Conservation (phyloP, 1,140 invertebrate genomes). For the Hydropsyche tenuis region DNA sequence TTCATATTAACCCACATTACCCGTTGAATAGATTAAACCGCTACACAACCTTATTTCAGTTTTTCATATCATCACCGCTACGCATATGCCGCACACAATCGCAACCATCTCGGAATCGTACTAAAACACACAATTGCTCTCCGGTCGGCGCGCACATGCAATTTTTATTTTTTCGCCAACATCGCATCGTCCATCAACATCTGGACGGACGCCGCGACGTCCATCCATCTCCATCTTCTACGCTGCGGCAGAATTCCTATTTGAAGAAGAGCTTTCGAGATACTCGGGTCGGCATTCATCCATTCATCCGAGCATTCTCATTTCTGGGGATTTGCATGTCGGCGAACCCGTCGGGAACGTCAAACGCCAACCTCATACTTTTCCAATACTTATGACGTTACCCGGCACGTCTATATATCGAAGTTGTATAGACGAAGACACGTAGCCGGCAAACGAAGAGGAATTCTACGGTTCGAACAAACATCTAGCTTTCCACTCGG, state of each 20-base stretch:
- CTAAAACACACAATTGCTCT: no score
- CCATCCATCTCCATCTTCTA: not conserved
- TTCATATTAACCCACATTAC: slow-evolving; percentile 18
- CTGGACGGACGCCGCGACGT: no score
- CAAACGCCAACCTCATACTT: not conserved
- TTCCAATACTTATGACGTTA: not conserved
- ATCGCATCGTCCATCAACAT: no score
- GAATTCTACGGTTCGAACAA: not conserved
- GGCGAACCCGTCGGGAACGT: not conserved
- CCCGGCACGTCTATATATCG: no score
- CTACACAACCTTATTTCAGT: slow-evolving; percentile 15
- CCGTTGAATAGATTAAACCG: slow-evolving; percentile 22
- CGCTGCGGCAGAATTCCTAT: slow-evolving; percentile 18
- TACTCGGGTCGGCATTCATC: not conserved
- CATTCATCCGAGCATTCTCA: slow-evolving; percentile 34
- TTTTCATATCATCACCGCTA: not conserved
- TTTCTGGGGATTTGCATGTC: slow-evolving; percentile 34
- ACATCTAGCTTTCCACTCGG: not conserved
- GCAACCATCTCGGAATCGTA: not conserved
- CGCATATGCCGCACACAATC: not conserved
- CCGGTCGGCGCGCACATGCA: no score
- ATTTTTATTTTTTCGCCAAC: no score
- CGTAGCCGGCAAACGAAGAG: not conserved
- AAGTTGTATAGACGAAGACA: not conserved
- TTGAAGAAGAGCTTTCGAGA: slow-evolving; percentile 8